Evolutionary conservation across 2,113 vertebrate genomes (phyloP), one percentile per base, ranked within the genome.

Genomic region (Micronycteris hirsuta): DNA sequence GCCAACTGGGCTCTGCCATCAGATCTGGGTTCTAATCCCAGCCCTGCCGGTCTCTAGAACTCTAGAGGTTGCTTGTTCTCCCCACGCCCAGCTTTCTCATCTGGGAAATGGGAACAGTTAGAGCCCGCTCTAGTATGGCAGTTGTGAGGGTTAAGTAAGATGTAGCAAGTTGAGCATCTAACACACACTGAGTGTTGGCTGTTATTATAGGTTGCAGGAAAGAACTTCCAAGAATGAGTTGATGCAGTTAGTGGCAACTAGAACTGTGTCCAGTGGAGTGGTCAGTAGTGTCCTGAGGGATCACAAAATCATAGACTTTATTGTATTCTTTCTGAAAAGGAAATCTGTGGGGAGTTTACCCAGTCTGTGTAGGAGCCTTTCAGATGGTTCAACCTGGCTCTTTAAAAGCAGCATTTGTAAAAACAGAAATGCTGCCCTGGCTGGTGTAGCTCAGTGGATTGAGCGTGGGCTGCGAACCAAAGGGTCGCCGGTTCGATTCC

Each of bases 261-360:
- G 61, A 88, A 81, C 77, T 74, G 36, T 36, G 22, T 82, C 41
- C 65, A 67, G 24, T 5, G 68, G 92, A 94, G 73, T 87, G 90
- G 84, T 93, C 89, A 93, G 33, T 93, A 93, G 47, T 97, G 74
- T 80, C 76, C 74, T 63, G 67, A 86, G 54, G 24, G 54, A 76
- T 87, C 74, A 71, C 6, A 86, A 45, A 89, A 83, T 88, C 47
- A 86, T 82, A 89, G 82, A 19, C 58, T 91, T 80, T 71, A 92
- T 73, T 95, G 41, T 96, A 67, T 88, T 96, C 91, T 84, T 94
- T 95, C 70, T 89, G 81, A 86, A 95, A 94, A 94, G 74, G 76
- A 90, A 97, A 70, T 91, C 92, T 86, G 11, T 61, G 63, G 74
- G 86, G 74, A 93, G 76, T 95, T 97, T 36, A 83, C 67, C 80